Base-by-base conservation (phyloP, 2,888 invertebrate genomes). In the Sarcophaga rosellei region DNA sequence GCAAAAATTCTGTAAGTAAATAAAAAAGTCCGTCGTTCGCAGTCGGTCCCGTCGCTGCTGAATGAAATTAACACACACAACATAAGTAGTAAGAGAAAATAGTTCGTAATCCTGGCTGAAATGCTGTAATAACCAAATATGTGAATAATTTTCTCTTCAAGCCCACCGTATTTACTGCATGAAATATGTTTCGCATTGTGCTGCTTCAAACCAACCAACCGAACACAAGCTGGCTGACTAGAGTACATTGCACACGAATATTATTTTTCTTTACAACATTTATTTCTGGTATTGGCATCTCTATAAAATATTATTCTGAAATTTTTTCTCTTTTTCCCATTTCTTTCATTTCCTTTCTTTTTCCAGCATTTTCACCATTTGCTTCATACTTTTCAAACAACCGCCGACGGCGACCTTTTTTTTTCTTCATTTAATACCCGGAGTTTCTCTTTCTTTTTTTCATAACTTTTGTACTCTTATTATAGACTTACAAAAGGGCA, bases 231-330 rank as follows among this genome's bases (percentile, higher is more conserved):
- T 66, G 25, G 53, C 53, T 53, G 53, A 17, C 45, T 23, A 23
- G 57, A 21, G 69, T 57, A 63, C 8, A 70, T 63, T 66, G 25
- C n/a, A 68, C 83, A 68, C 35, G 35, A 35, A 81, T 77, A 77
- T 84, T 53, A 17, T 53, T 53, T 53, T 53, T 17, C 17, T 74
- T 81, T 77, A 83, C 65, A 81, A 69, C 77, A 84, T 77, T 86
- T 86, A 23, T 81, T 75, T 72, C 53, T 84, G 86, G 45, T 62
- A 86, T 86, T 84, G 86, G 66, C 86, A 84, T 77, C 44, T 77
- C 45, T 72, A 81, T 69, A 81, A 86, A 75, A 83, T 63, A 53
- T 53, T 53, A 53, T 53, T 53, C 53, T 53, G 8, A 75, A 80
- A 35, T 75, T 72, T 63, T 72, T 75, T 63, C 59, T 69, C 59